A percentile compares a stretch with the other conserved stretches of the same genome.
Evolutionary conservation across 2,888 invertebrate genomes (phyloP).

Genomic region (Nudaria mundana): DNA sequence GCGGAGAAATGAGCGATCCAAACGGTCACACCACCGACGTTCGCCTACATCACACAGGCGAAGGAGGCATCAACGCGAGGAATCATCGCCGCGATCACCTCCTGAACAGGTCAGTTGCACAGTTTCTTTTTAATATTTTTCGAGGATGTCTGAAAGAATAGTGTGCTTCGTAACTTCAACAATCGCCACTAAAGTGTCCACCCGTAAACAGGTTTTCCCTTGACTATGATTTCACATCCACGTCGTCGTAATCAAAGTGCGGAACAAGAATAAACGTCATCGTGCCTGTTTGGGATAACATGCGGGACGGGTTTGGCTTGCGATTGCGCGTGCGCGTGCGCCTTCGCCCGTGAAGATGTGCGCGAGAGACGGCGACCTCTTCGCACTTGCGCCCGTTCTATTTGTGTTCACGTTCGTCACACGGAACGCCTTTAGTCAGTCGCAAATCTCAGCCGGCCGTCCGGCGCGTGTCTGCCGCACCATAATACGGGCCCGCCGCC

Average conservation of each 20-base stretch:
- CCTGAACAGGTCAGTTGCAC: constrained; percentile 75
- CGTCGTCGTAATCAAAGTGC: constrained; percentile 58
- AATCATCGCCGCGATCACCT: constrained; percentile 71
- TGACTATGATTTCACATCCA: constrained; percentile 39
- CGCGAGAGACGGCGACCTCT: constrained; percentile 80
- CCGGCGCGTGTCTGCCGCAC: constrained; percentile 70
- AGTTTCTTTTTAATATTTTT: constrained; percentile 47
- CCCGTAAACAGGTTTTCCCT: constrained; percentile 60
- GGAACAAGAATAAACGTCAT: constrained; percentile 75
- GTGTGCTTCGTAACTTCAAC: constrained; percentile 55
- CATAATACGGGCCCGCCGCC: constrained; percentile 60
- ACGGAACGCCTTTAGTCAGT: constrained; percentile 79
- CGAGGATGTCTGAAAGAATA: constrained; percentile 50
- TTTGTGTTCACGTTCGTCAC: constrained; percentile 80
- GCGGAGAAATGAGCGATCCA: constrained; percentile 91
- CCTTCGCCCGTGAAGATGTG: constrained; percentile 79
- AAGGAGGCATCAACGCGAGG: constrained; percentile 82
- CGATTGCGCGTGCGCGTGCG: constrained; percentile 75
- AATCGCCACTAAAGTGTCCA: constrained; percentile 64
- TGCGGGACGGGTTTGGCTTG: constrained; percentile 75
- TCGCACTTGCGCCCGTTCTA: constrained; percentile 79
- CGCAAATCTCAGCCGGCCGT: constrained; percentile 75
- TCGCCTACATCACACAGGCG: constrained; percentile 89
- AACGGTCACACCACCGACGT: constrained; percentile 91
- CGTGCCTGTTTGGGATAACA: constrained; percentile 68